Evolutionary conservation across 1,140 invertebrate species (phyloP).

Genomic region (Drosophila ananassae): DNA sequence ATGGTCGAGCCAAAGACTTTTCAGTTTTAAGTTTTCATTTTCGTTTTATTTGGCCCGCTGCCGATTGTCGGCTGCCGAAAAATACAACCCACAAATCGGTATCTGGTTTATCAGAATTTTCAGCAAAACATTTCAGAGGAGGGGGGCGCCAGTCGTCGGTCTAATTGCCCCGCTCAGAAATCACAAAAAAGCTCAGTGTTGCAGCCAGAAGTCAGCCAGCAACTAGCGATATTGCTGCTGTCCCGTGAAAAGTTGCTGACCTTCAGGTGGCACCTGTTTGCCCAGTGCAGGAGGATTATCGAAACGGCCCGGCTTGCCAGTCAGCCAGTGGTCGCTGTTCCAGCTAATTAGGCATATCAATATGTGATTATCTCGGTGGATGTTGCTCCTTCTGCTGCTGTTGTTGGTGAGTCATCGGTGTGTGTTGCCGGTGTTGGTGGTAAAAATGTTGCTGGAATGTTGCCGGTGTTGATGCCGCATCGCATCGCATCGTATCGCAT

Average conservation of each 20-base stretch:
- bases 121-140: slow-evolving; percentile 13
- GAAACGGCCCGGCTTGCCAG: slow-evolving; percentile 20
- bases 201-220: slow-evolving; percentile 20
- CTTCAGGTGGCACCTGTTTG: slow-evolving; percentile 71
- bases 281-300: slow-evolving; percentile 51
- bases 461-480: slow-evolving; percentile 38
- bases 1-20: slow-evolving; percentile 36
- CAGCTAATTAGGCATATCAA: slow-evolving; percentile 70
- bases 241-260: slow-evolving; percentile 56
- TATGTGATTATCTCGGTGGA: slow-evolving; percentile 46
- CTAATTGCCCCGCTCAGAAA: slow-evolving; percentile 31
- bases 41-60: slow-evolving; percentile 40
- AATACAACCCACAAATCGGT: slow-evolving; percentile 5
- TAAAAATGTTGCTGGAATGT: slow-evolving; percentile 48
- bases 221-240: slow-evolving; percentile 2
- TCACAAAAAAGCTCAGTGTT: slow-evolving; percentile 2
- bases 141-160: slow-evolving; percentile 10
- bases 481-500: slow-evolving; percentile 44
- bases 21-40: slow-evolving; percentile 61
- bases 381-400: slow-evolving; percentile 5
- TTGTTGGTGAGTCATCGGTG: slow-evolving; percentile 26
- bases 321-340: slow-evolving; percentile 24
- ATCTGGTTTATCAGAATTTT: slow-evolving; percentile 5
- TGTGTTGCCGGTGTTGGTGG: slow-evolving; percentile 8
- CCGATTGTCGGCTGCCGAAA: neutral